These are phyloP conservation scores for Strigamia maritima DNA, from an alignment of 2,888 invertebrate species.

Conservation along the genomic window DNA sequence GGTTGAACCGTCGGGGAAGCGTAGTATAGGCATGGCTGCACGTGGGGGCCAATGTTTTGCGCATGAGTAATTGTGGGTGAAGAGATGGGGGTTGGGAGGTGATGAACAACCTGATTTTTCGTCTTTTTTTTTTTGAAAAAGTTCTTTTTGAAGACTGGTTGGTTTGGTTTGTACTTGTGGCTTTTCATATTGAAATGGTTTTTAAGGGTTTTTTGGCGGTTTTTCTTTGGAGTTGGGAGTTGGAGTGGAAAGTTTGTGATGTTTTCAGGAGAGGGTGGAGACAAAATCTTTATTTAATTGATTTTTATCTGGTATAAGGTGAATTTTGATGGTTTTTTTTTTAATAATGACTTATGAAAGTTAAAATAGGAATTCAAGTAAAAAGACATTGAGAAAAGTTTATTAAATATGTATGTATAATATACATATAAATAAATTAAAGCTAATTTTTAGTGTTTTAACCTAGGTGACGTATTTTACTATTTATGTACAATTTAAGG, in stretches of 20 bases:
- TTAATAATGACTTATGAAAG: no score
- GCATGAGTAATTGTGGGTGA: conserved; percentile 27
- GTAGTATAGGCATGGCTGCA: conserved; percentile 13
- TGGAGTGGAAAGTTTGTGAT: background rate
- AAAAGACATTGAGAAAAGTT: no score
- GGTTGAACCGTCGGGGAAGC: conserved; percentile 24
- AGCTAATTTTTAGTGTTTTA: no score
- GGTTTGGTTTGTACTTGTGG: conserved; percentile 8
- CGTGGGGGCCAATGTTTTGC: conserved; percentile 27
- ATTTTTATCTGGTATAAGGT: no score
- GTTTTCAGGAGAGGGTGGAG: background rate
- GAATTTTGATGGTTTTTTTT: no score
- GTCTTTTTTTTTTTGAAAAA: background rate
- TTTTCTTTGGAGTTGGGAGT: background rate
- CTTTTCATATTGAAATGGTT: background rate
- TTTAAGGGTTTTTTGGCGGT: background rate
- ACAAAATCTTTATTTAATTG: no score
- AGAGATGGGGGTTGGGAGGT: conserved; percentile 7
- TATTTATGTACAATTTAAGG: no score
- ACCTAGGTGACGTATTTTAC: no score
- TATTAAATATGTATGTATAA: no score
- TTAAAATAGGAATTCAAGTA: no score
- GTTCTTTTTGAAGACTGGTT: background rate
- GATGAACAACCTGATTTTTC: conserved; percentile 11
- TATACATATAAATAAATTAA: no score